Evolutionary conservation across 2,888 invertebrate genomes (phyloP).

Genomic region (Bruchidius siliquastri): DNA sequence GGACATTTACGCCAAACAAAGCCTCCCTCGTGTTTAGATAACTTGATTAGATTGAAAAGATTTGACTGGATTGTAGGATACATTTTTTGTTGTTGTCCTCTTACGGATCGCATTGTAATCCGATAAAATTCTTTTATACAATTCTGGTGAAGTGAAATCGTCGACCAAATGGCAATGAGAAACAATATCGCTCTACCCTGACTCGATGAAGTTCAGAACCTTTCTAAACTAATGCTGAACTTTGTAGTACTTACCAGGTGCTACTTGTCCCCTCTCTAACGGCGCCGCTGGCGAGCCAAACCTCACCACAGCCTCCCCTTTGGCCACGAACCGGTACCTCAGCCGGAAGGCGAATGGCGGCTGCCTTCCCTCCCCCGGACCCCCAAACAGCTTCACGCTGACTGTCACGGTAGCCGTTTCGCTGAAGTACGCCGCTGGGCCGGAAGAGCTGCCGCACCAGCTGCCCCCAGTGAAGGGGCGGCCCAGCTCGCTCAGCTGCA

Average conservation of each 20-base stretch:
- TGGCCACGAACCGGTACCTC: constrained; percentile 76
- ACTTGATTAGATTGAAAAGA: too few relatives aligned
- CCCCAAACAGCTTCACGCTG: constrained; percentile 72
- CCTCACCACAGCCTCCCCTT: constrained; percentile 73
- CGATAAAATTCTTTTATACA: too few relatives aligned
- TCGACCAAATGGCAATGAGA: too few relatives aligned
- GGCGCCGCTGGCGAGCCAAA: constrained; percentile 73
- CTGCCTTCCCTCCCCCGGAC: constrained; percentile 48
- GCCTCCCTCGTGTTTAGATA: too few relatives aligned
- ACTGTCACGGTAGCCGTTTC: constrained; percentile 87
- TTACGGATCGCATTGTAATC: too few relatives aligned
- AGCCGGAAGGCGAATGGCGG: constrained; percentile 76
- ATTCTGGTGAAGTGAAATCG: too few relatives aligned
- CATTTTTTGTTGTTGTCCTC: too few relatives aligned
- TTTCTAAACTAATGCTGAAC: too few relatives aligned
- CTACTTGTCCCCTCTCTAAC: constrained; percentile 77
- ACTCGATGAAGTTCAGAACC: too few relatives aligned
- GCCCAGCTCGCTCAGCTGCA: constrained; percentile 81
- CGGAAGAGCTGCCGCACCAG: constrained; percentile 82
- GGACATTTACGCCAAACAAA: too few relatives aligned
- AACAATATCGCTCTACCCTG: too few relatives aligned
- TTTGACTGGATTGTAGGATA: too few relatives aligned
- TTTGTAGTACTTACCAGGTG: constrained; percentile 49
- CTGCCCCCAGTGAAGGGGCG: constrained; percentile 85
- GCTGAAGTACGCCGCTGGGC: constrained; percentile 81